Base-by-base conservation (phyloP, 2,888 invertebrate genomes). In the Drosophila eohydei region DNA sequence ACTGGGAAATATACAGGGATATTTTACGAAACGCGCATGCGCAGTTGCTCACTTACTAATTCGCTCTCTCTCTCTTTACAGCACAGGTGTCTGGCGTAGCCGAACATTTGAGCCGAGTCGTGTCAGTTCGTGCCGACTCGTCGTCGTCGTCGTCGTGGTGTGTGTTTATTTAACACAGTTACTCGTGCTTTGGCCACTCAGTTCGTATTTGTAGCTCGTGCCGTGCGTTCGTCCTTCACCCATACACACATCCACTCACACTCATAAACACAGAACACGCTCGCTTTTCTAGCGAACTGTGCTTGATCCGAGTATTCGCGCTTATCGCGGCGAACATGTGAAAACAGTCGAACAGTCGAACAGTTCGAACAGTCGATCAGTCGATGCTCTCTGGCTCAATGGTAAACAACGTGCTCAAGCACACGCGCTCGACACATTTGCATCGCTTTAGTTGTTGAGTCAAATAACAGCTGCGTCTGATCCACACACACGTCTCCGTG, bases 81-180 rank as follows among this genome's bases (percentile, higher is more conserved):
- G 46, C 62, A 62, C 85, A 87, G 88, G 78, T 71, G 71, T 52
- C 59, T 55, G 52, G 40, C 63, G 40, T 48, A 44, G 60, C 63
- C 67, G 71, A 71, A 57, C 46, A 11, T 30, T 41, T 21, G 55
- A 52, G 50, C 55, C 68, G 68, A 72, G 32, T 56, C 40, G 43
- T 16, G 32, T 11, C 36, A 30, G 62, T 64, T 73, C 72, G 69
- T 68, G 55, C 43, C 60, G 62, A 3, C 3, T 55, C 41, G 3
- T 16, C 41, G 41, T 9, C 16, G n/a, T 9, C 9, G 30, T 44
- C 56, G 51, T 65, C 71, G 58, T 58, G 30, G 8, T 64, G 63
- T 62, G 72, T 88, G 81, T 88, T 86, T 84, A 88, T 89, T 90
- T 90, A 84, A 87, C 81, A 85, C 86, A 88, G 71, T 80, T 90